Evolutionary conservation across 92 coral and sea anemone genomes (phyloP), one percentile per base, ranked within the genome.

Genomic region (Actinostola sp.): DNA sequence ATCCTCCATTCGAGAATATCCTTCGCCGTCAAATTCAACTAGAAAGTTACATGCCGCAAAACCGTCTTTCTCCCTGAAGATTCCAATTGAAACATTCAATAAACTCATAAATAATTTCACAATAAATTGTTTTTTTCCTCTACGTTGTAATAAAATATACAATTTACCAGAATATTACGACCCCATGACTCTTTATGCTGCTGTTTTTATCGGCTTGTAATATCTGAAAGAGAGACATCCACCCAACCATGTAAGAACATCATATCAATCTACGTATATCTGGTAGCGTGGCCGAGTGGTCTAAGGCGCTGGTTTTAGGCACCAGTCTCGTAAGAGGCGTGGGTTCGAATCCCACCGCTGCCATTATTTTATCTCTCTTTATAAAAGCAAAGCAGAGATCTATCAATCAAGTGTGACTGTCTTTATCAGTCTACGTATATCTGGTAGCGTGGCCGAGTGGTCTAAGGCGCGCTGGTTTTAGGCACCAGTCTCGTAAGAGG

Each of bases 281-380:
- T 70, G 91, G 91, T 86, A 86, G 91, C 83, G 91, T 81, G 91
- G 91, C 91, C 91, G 91, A 86, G 87, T 44, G 91, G 91, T 81
- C 91, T 68, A 86, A 86, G 91, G 83, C 83, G 87, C 87, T 86
- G 87, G 88, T 86, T 86, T 81, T 49, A 86, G 91, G 91, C 91
- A 82, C 91, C 83, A 86, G 91, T 86, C 91, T 80, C 81, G 84
- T 28, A 67, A 73, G 85, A 80, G 86, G 82, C 83, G 91, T 86
- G 91, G 91, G 91, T 86, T 86, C 91, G 87, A 81, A 75, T 86
- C 91, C 90, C 86, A 85, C 90, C 90, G 86, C 90, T 85, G 90
- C 90, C 90, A 85, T 36, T 53, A n/a, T n/a, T n/a, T n/a, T n/a
- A n/a, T n/a, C n/a, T n/a, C n/a, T n/a, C n/a, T n/a, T n/a, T n/a